Base-by-base conservation (phyloP, 2,113 vertebrate species). In the Hippocampus zosterae region DNA sequence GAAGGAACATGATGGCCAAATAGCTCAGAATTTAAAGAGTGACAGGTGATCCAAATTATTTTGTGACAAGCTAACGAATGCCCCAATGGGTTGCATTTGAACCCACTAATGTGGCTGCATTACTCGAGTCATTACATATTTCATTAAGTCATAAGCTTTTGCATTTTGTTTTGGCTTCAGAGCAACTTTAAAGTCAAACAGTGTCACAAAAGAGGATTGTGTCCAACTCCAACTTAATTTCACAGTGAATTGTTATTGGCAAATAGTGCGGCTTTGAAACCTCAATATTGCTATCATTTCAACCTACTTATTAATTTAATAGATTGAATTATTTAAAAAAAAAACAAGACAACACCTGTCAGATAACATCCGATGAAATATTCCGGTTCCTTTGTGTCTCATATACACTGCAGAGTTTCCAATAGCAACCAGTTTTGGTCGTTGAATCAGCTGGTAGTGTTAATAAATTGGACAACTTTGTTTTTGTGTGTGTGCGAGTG, bases 391-490 rank as follows among this genome's bases (percentile, higher is more conserved):
- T 73, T 65, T 67, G 84, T 71, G 62, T 79, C 60, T 73, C 69
- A 62, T 16, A 53, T 18, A 62, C 63, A 73, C 40, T 74, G 52
- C 69, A 61, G 72, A 64, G 65, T 77, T 71, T 73, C 64, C 80
- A 71, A 79, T 67, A 56, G 59, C 53, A 15, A 53, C 57, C 19
- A 25, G 23, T 66, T 74, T 66, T 79, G 72, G 82, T 61, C 56
- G 71, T 72, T 76, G 63, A 66, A 88, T 79, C 83, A 88, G 84
- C 84, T 86, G 80, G 75, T 68, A 67, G 52, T 69, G 50, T 68
- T 62, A 76, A 85, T 75, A 87, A 79, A 85, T 71, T 79, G 73
- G 67, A 73, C 70, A 57, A 59, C 40, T 37, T 67, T 72, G 67
- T 73, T n/a, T 66, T 33, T 33, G 29, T 33, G 29, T 33, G 29